Conservation (phyloP, 2,113 vertebrate genomes). For the Puntigrus tetrazona region DNA sequence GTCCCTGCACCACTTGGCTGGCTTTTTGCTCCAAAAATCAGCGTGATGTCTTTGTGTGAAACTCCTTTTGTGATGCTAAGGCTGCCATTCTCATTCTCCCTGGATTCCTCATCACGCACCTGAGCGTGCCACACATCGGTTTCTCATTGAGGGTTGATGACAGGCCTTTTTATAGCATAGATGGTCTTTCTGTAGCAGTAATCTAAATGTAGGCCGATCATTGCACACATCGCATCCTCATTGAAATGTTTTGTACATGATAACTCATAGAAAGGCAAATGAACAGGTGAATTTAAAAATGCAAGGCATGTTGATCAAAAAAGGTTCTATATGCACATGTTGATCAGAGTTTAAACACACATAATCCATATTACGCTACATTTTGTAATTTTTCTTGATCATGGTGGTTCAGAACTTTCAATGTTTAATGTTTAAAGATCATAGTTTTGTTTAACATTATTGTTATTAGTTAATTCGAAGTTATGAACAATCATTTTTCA, state of each 20-base stretch:
- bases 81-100: background rate
- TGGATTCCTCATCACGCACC: background rate
- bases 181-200: background rate
- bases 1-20: background rate
- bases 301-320: background rate
- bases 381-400: background rate
- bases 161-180: conserved; percentile 14
- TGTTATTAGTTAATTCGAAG: no score
- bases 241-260: background rate
- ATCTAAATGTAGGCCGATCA: background rate
- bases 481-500: no score
- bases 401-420: no score
- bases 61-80: conserved; percentile 1
- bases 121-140: background rate
- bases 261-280: background rate
- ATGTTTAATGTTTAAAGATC: no score
- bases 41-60: conserved; percentile 5
- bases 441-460: no score
- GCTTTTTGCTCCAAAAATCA: background rate
- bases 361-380: background rate
- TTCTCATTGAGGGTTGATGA: background rate
- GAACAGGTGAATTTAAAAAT: background rate
- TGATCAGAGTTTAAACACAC: background rate
- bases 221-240: background rate
- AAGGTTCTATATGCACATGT: background rate